phyloP scores from a whole-genome alignment of 37 sponge, comb jelly and placozoan species.

The Diacarnus erythraeanus region DNA sequence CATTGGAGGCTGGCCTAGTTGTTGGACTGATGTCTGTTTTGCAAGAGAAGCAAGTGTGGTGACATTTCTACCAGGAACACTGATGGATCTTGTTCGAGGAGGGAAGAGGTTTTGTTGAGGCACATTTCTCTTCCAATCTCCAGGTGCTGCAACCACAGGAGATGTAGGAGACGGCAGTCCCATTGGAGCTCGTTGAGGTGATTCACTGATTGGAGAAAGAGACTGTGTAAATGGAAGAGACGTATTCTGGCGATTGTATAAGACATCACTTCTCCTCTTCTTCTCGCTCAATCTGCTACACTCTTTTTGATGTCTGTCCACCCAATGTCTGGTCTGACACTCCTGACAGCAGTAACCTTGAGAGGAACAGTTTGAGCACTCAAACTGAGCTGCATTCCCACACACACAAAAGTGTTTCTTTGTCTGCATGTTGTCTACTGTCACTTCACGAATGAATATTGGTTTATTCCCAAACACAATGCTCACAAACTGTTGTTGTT shows the following conservation, averaged over 20 bases:
- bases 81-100: background rate
- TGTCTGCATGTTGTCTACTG: slow-evolving; percentile 12
- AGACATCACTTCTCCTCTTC: slow-evolving; percentile 55
- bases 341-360: slow-evolving; percentile 82
- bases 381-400: slow-evolving; percentile 82
- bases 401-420: slow-evolving; percentile 75
- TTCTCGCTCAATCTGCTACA: slow-evolving; percentile 66
- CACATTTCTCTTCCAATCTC: slow-evolving; percentile 44
- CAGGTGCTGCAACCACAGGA: slow-evolving; percentile 6
- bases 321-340: slow-evolving; percentile 74
- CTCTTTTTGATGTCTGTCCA: slow-evolving; percentile 62
- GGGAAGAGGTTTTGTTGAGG: background rate
- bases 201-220: slow-evolving; percentile 32
- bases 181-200: slow-evolving; percentile 9
- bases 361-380: slow-evolving; percentile 71
- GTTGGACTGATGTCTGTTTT: background rate
- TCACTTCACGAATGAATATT: slow-evolving; percentile 61
- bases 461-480: slow-evolving; percentile 65
- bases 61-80: background rate
- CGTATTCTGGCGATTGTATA: slow-evolving; percentile 15
- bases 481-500: slow-evolving; percentile 78
- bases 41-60: background rate
- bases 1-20: background rate
- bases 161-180: background rate
- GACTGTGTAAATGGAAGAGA: background rate